Evolutionary conservation across 53 echinoderm and acorn worm species (phyloP).

Genomic region (Actinopyga echinites): DNA sequence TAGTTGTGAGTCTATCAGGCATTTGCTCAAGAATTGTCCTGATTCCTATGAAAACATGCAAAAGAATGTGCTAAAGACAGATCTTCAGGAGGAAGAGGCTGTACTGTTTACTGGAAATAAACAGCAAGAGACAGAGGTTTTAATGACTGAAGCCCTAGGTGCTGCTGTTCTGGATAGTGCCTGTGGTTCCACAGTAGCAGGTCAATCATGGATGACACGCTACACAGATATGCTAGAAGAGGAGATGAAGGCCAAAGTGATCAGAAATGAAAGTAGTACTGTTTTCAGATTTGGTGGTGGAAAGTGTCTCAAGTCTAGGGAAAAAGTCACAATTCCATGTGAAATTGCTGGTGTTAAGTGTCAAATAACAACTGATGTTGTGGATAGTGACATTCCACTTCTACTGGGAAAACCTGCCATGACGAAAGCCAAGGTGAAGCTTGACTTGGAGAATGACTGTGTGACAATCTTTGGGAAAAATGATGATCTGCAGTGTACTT

Average conservation of each 20-base stretch:
- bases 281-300: conserved; percentile 18
- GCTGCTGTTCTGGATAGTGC: background rate
- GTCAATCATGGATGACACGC: background rate
- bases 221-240: conserved; percentile 5
- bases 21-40: conserved; percentile 3
- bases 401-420: conserved; percentile 10
- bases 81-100: background rate
- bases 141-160: background rate
- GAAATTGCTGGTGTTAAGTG: conserved; percentile 18
- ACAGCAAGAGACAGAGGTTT: background rate
- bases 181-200: background rate
- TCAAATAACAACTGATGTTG: conserved; percentile 19
- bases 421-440: conserved; percentile 20
- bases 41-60: conserved; percentile 38
- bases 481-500: conserved; percentile 12
- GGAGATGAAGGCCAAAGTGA: background rate
- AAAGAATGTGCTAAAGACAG: background rate
- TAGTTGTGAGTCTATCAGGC: conserved; percentile 6
- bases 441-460: conserved; percentile 23
- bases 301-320: background rate
- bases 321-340: conserved; percentile 21
- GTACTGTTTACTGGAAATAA: conserved; percentile 2
- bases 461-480: background rate
- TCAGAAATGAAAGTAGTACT: background rate
- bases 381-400: conserved; percentile 1